Evolutionary conservation across 2,113 vertebrate genomes (phyloP), one percentile per base, ranked within the genome.

Genomic region (Panthera leo): DNA sequence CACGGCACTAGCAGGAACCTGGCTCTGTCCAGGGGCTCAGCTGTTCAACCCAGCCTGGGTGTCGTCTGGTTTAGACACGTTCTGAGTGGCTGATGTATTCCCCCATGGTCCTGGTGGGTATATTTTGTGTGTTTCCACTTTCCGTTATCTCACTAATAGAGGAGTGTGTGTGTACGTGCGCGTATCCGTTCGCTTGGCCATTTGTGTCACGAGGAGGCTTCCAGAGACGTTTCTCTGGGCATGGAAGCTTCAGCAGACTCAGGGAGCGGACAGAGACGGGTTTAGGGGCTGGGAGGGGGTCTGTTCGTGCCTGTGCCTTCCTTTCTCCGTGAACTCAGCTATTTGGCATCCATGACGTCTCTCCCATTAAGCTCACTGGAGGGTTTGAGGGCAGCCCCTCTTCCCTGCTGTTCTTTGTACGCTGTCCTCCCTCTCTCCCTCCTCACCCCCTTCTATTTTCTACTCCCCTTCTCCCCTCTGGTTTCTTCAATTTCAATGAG

Each of bases 401-500:
- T 91, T 71, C 75, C 88, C 79, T 14, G 68, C 79, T 83, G 67
- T 68, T 83, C 85, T 96, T 23, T 91, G 75, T 12, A 67, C 5
- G 19, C 80, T 58, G 63, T 42, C 16, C 83, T 12, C 39, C 70
- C 92, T 21, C 29, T 1, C 53, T 68, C 75, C 58, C 75, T 67
- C 90, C 58, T 86, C 31, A 6, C 61, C 71, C 75, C 55, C 29
- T 48, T 76, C 80, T 90, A 25, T 23, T 25, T 65, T 73, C 92
- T 61, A 61, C 58, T 65, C 67, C 86, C 80, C 70, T 25, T 65
- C 71, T 71, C 91, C 82, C 16, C 71, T 58, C 93, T 63, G 76
- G 85, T 90, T 97, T 98, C 96, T 98, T 98, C 89, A n/a, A 58
- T 98, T 98, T 97, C 98, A 98, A 89, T 97, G 96, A 94, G 89